Conservation (phyloP, 2,888 invertebrate species). For the Eristalinus aeneus region DNA sequence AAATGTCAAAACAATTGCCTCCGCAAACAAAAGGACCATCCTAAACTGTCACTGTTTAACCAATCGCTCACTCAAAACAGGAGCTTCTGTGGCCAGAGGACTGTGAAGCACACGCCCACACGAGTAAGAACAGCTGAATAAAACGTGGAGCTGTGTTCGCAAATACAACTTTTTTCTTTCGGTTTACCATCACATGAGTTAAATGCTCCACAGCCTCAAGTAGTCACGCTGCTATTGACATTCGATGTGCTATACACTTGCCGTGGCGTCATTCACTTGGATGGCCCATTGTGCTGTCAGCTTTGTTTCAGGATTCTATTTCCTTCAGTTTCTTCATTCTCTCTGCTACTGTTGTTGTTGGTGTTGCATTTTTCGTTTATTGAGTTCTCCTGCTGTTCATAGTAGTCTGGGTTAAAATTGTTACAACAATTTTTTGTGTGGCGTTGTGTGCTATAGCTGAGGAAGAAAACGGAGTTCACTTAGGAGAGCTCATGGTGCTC, state of each 20-base stretch:
- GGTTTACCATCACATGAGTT: slow-evolving; percentile 22
- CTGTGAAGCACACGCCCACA: neutral
- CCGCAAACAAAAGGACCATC: neutral
- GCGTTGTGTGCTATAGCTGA: slow-evolving; percentile 29
- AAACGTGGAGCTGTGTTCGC: neutral
- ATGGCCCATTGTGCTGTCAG: slow-evolving; percentile 52
- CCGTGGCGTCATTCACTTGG: slow-evolving; percentile 40
- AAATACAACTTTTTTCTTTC: slow-evolving; percentile 3
- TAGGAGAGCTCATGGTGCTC: slow-evolving; percentile 44
- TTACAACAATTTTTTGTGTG: neutral
- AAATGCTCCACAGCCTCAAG: slow-evolving; percentile 43
- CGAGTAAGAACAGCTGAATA: neutral
- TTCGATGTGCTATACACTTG: slow-evolving; percentile 56
- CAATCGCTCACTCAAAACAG: neutral
- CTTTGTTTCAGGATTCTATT: slow-evolving; percentile 25
- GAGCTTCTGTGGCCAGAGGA: neutral
- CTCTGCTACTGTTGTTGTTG: neutral
- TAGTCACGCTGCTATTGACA: slow-evolving; percentile 65
- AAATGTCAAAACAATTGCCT: neutral
- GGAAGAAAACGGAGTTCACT: slow-evolving; percentile 31
- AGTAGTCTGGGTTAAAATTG: neutral
- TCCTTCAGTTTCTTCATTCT: slow-evolving; percentile 6
- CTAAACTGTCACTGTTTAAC: neutral
- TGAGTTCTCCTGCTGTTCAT: neutral
- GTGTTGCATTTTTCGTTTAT: neutral